Evolutionary conservation across 92 coral and sea anemone species (phyloP), one percentile per base, ranked within the genome.

Genomic region (Porites cylindrica): DNA sequence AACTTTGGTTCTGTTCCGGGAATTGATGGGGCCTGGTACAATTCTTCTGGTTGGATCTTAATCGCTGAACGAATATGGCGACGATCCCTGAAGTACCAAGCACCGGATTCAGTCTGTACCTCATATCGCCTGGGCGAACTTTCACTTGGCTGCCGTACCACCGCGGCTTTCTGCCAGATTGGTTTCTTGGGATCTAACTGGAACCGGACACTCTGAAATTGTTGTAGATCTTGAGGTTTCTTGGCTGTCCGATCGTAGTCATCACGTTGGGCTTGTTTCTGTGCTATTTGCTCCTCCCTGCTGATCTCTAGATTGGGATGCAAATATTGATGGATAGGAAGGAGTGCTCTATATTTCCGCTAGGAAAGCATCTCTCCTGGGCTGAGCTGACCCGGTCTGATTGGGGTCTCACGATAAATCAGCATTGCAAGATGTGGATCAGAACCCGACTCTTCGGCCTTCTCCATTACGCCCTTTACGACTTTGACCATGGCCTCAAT

Each of bases 61-160:
- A 70, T 17, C 50, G 75, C 1, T 24, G 11, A 51, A 43, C 75
- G 75, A 10, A 70, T 70, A 70, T 24, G 53, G 53, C 75, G 75
- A 70, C 75, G 75, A 70, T 24, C 29, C 21, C 69, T 64, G 69
- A 12, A 64, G 19, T 11, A 10, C 26, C 69, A 4, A 0, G 29
- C 69, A 64, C 53, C 75, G 53, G 75, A n/a, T 70, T 70, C 53
- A 1, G 54, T 70, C 50, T 70, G 75, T 43, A 70, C 14, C 21
- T 70, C 51, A 70, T 23, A 70, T 24, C 75, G 4, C 53, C 75
- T 70, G n/a, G 75, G 75, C 13, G 75, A 70, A n/a, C 69, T 64
- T 7, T 64, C 75, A 7, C 3, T 43, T 70, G 47, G 75, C 54
- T 67, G 75, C 20, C 29, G 75, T 8, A 70, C 26, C 50, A 70